These are phyloP conservation scores for Zophobas atratus DNA, from an alignment of 1,140 invertebrate genomes.

Conservation along the genomic window DNA sequence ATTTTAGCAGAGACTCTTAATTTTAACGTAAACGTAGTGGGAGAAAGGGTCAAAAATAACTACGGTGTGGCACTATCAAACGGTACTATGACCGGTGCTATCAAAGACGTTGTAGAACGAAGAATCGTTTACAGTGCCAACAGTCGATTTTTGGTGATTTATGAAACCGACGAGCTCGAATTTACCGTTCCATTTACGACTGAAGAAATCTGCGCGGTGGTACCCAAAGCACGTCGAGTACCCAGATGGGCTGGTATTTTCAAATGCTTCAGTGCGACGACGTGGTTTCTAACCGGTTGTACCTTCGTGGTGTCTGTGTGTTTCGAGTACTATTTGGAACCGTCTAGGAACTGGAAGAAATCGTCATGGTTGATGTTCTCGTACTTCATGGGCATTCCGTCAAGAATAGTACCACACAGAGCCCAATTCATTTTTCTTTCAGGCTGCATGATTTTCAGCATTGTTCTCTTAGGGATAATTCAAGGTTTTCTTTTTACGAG, in stretches of 20 bases:
- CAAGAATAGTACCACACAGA: background rate
- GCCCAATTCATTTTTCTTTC: background rate
- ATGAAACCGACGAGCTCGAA: background rate
- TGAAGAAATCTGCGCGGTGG: background rate
- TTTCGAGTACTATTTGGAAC: background rate
- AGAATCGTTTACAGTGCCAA: background rate
- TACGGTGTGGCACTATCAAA: constrained; percentile 63
- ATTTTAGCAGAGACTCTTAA: constrained; percentile 64
- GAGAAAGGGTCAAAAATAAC: constrained; percentile 56
- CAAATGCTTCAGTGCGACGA: background rate
- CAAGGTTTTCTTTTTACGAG: constrained; percentile 17
- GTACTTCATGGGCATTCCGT: background rate
- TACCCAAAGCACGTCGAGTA: background rate
- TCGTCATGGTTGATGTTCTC: background rate
- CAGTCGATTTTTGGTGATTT: background rate
- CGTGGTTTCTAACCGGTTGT: background rate
- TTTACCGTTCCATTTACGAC: background rate
- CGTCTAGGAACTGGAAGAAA: background rate
- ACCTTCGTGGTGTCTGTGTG: background rate
- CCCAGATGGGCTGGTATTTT: background rate
- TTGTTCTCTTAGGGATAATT: constrained; percentile 18
- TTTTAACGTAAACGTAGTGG: constrained; percentile 57
- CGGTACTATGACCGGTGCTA: constrained; percentile 16
- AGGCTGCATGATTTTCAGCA: constrained; percentile 20
- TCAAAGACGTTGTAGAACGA: background rate